Conservation (phyloP, 1,140 invertebrate species). For the Asobara japonica region DNA sequence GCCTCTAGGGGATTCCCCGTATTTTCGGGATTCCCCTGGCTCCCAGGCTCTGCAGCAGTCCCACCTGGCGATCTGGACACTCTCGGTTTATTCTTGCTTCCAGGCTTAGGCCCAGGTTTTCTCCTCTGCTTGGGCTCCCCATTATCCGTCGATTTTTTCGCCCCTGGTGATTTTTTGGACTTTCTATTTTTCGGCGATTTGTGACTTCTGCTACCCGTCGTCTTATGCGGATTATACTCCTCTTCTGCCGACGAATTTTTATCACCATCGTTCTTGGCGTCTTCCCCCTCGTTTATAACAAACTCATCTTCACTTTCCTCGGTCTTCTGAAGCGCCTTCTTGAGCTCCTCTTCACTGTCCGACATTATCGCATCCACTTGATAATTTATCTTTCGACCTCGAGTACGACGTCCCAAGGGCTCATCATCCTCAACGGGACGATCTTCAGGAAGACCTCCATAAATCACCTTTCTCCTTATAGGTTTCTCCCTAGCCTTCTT, state of each 20-base stretch:
- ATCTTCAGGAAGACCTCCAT: slow-evolving; percentile 68
- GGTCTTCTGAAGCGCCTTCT: slow-evolving; percentile 61
- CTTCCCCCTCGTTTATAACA: slow-evolving; percentile 65
- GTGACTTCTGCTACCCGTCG: slow-evolving; percentile 48
- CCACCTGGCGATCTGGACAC: slow-evolving; percentile 37
- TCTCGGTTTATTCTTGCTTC: slow-evolving; percentile 60
- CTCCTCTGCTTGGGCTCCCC: slow-evolving; percentile 57
- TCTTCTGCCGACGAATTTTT: slow-evolving; percentile 63
- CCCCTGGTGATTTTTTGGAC: slow-evolving; percentile 54
- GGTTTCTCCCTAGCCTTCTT: slow-evolving; percentile 57
- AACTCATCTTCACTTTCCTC: slow-evolving; percentile 70
- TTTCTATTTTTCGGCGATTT: slow-evolving; percentile 56
- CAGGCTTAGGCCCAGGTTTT: slow-evolving; percentile 64
- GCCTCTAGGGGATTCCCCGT: slow-evolving; percentile 47
- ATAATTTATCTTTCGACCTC: slow-evolving; percentile 78
- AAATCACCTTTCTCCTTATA: slow-evolving; percentile 65
- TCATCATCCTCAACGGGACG: slow-evolving; percentile 60
- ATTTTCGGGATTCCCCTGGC: slow-evolving; percentile 48
- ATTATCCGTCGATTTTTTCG: slow-evolving; percentile 51
- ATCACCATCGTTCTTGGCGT: slow-evolving; percentile 66
- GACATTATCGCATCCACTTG: slow-evolving; percentile 71
- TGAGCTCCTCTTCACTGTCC: slow-evolving; percentile 72
- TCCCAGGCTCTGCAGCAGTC: slow-evolving; percentile 22
- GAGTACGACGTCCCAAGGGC: slow-evolving; percentile 67
- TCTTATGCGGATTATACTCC: slow-evolving; percentile 62